These are phyloP conservation scores for Archocentrus centrarchus DNA, from an alignment of 2,113 vertebrate genomes.

Conservation along the genomic window DNA sequence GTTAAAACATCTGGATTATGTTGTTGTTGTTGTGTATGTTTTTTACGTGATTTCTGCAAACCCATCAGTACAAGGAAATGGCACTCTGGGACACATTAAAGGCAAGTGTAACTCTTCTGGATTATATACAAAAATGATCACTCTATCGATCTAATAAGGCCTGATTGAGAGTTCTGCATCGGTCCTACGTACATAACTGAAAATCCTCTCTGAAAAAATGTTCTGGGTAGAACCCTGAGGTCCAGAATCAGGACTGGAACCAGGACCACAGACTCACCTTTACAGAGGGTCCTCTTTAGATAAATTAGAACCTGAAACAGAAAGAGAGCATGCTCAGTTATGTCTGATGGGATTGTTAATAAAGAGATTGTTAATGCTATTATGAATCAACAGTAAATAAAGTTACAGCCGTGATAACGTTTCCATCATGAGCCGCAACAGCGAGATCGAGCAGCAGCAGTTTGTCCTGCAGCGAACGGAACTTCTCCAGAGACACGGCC, in stretches of 20 bases:
- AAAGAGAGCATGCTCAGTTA: not conserved
- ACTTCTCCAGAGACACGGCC: slow-evolving; percentile 86
- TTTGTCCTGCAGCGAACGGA: slow-evolving; percentile 93
- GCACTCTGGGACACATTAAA: too few relatives aligned
- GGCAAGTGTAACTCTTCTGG: too few relatives aligned
- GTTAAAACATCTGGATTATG: too few relatives aligned
- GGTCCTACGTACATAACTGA: too few relatives aligned
- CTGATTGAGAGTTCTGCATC: too few relatives aligned
- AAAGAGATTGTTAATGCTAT: not conserved
- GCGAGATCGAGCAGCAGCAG: slow-evolving; percentile 89
- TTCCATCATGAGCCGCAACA: slow-evolving; percentile 89
- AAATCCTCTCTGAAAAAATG: too few relatives aligned
- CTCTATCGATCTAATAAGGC: too few relatives aligned
- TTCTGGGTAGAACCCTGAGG: too few relatives aligned
- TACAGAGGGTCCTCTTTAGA: slow-evolving; percentile 90
- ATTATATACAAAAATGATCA: too few relatives aligned
- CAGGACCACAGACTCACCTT: slow-evolving; percentile 82
- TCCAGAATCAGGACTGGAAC: not conserved
- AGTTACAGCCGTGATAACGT: slow-evolving; percentile 89
- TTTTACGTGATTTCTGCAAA: too few relatives aligned
- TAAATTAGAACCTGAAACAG: slow-evolving; percentile 89
- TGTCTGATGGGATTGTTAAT: not conserved
- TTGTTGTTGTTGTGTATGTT: too few relatives aligned
- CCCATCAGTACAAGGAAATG: too few relatives aligned
- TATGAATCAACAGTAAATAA: not conserved